Base-by-base conservation (phyloP, 2,113 vertebrate species). In the Amia ocellicauda region DNA sequence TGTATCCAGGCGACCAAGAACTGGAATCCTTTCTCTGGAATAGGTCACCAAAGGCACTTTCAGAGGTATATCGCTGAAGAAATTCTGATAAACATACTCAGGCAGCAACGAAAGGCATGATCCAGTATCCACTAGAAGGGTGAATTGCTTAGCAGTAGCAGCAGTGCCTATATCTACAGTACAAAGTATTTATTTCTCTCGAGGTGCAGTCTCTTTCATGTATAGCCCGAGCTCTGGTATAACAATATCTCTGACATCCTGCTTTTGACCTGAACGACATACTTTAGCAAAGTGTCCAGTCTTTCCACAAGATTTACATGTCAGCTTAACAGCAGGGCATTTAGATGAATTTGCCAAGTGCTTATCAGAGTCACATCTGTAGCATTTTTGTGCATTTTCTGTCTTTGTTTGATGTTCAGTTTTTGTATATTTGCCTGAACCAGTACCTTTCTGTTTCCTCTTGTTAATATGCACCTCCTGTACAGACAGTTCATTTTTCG, bases 151-250 rank as follows among this genome's bases (percentile, higher is more conserved):
- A n/a, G n/a, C n/a, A n/a, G n/a, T n/a, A n/a, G n/a, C n/a, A n/a
- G n/a, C n/a, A n/a, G n/a, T n/a, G n/a, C n/a, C n/a, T n/a, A n/a
- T n/a, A n/a, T n/a, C n/a, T n/a, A n/a, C 43, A 40, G 42, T 41
- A 51, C 66, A 62, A 22, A 62, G 28, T 9, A 58, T 50, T 51
- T 66, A 47, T 26, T 56, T 28, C 22, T 63, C n/a, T n/a, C n/a
- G n/a, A n/a, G n/a, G 60, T 36, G 29, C 27, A 27, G 41, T 7
- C 53, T 62, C 51, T 61, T 14, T 55, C 51, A 61, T 61, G 8
- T 56, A 55, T 17, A 56, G 58, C 58, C 53, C 59, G 49, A 62
- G 13, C 56, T 62, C 51, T 3, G 3, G 4, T 3, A 4, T 17
- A 17, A 13, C 45, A n/a, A n/a, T n/a, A n/a, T n/a, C n/a, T n/a